Evolutionary conservation across 2,113 vertebrate species (phyloP), one percentile per base, ranked within the genome.

Genomic region (Mobula hypostoma): DNA sequence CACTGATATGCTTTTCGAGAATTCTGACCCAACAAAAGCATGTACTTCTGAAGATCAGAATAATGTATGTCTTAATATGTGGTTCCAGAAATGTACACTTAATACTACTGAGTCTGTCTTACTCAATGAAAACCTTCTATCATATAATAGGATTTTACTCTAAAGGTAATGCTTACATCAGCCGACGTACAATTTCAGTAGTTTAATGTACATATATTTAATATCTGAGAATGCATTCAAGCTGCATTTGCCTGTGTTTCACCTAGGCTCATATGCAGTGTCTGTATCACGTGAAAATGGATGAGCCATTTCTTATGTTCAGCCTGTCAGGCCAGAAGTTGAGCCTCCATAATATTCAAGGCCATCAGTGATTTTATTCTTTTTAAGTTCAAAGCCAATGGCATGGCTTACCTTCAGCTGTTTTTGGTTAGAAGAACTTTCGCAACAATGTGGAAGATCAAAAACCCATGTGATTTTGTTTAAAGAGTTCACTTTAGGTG

Each of bases 361-460:
- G 12, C 91, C 40, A 74, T 61, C 56, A 58, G 36, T 74, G 66
- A 74, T 76, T 93, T 74, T 76, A 93, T 93, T 93, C 70, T 74
- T 74, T 36, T 72, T 76, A 74, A 93, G 91, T 93, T 93, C 70
- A 93, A 74, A 93, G 91, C 70, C 91, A 24, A 56, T 93, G 91
- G 66, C 91, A 93, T 40, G 11, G 68, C 24, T 74, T 93, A 93
- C 68, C 12, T 93, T 76, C 91, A 93, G 91, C 91, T 93, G 91
- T 93, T 93, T 93, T 74, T 76, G 40, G 91, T 93, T 74, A 93
- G 11, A 5, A 56, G 70, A 93, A 93, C 40, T 74, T 93, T 93
- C 48, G 66, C 88, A 91, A 93, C 91, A 93, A 93, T 93, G 91
- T 93, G 70, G 56, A 56, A 74, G 70, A 93, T 93, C 66, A 74